Percentiles rank a stretch among this genome's conserved stretches.
These are phyloP conservation scores for Exaiptasia diaphana DNA, from an alignment of 64 coral and sea anemone species.

Conservation along the genomic window DNA sequence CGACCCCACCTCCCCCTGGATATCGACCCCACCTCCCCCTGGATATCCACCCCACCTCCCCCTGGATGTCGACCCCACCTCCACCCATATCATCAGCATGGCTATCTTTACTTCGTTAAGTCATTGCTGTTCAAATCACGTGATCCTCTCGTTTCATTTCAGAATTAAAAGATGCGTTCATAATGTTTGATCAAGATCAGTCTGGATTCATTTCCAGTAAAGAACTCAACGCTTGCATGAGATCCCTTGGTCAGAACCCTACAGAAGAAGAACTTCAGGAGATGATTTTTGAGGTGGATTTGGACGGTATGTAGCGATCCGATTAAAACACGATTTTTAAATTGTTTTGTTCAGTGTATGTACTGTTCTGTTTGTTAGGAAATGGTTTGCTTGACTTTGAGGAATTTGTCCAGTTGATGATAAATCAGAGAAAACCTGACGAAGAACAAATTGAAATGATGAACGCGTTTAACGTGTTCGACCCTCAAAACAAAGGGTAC, in stretches of 20 bases:
- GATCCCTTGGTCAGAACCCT: slow-evolving; percentile 62
- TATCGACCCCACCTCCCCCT: too few relatives aligned
- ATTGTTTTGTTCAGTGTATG: background rate
- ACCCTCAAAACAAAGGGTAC: slow-evolving; percentile 71
- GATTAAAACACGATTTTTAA: background rate
- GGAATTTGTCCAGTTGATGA: slow-evolving; percentile 82
- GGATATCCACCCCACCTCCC: too few relatives aligned
- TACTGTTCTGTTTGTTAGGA: slow-evolving; percentile 17
- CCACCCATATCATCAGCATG: too few relatives aligned
- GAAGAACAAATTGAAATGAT: slow-evolving; percentile 65
- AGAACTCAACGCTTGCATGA: slow-evolving; percentile 54
- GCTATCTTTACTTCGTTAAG: too few relatives aligned
- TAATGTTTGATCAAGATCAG: slow-evolving; percentile 56
- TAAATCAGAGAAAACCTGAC: slow-evolving; percentile 72
- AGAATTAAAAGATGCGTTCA: slow-evolving; percentile 72
- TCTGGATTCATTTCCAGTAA: slow-evolving; percentile 58
- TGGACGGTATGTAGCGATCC: slow-evolving; percentile 33
- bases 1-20: too few relatives aligned
- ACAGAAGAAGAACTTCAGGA: slow-evolving; percentile 75
- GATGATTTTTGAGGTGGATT: slow-evolving; percentile 70
- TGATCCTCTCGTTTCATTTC: background rate
- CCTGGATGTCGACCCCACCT: too few relatives aligned
- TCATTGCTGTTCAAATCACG: background rate
- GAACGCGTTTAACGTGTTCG: slow-evolving; percentile 84
- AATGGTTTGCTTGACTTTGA: slow-evolving; percentile 62